Base-by-base conservation (phyloP, 64 coral and sea anemone genomes). In the Acropora yongei region DNA sequence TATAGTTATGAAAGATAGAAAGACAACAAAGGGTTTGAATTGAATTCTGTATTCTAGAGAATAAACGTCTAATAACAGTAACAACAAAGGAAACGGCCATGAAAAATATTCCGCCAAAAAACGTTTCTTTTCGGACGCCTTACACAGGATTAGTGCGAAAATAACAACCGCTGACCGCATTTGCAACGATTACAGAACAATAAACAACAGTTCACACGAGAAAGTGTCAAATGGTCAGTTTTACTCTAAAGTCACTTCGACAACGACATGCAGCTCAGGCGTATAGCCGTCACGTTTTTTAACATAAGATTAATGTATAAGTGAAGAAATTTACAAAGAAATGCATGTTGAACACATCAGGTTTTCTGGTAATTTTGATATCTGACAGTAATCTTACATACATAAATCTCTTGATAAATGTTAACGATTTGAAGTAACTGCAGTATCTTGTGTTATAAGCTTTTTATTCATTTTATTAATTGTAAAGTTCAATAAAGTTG, bases 241-340 rank as follows among this genome's bases (percentile, higher is more conserved):
- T 77, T 77, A 77, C 42, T 77, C 75, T 77, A 13, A 77, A 77
- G 41, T 77, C 75, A 42, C 75, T 77, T 77, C 75, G 86, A 88
- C 86, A 88, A 30, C 30, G 30, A 30, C 30, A 30, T 30, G 30
- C 30, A 30, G 30, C 30, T 30, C 30, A 30, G 30, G 30, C 30
- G 30, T 30, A 30, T 30, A 30, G 30, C 30, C 30, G 30, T 30
- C 30, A 30, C 30, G 30, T 30, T 30, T 30, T 30, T 30, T 30
- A 30, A 30, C 30, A 30, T 30, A 30, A 30, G 30, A 30, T 30
- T 30, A 30, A 30, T 30, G 30, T 30, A 30, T 30, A 30, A 30
- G 30, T 30, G 30, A 30, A 30, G 30, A 30, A 30, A 30, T 30
- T 30, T 30, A 30, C 30, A 30, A 30, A 30, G 30, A 30, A 30